Conservation (phyloP, 2,888 invertebrate species). For the Prenolepis imparis region DNA sequence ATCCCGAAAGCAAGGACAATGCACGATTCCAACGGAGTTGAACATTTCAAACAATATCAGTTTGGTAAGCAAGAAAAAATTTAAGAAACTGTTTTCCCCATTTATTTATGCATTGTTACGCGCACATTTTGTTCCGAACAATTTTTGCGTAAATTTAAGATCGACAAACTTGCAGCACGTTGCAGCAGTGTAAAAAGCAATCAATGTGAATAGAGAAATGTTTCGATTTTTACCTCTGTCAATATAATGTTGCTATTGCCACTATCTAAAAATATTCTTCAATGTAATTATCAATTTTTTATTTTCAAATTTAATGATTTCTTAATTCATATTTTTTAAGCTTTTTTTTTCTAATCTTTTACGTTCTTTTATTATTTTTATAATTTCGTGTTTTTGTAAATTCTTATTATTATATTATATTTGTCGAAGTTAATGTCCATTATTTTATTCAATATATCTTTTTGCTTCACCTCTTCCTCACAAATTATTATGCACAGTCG, state of each 20-base stretch:
- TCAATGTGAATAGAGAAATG: background rate
- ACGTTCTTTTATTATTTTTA: no score
- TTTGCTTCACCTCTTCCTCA: background rate
- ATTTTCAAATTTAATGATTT: background rate
- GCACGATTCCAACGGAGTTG: conserved; percentile 86
- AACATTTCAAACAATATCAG: conserved; percentile 93
- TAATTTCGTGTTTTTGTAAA: no score
- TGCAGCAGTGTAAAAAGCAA: conserved; percentile 9
- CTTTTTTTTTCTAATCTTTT: background rate
- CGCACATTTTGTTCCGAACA: background rate
- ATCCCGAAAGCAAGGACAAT: conserved; percentile 91
- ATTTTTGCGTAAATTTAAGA: background rate
- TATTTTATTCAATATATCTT: background rate
- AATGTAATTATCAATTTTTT: background rate
- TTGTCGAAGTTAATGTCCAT: background rate
- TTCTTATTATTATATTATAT: background rate
- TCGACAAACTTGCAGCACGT: background rate
- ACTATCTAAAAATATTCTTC: background rate
- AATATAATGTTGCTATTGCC: background rate
- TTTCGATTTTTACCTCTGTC: background rate
- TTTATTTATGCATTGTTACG: background rate
- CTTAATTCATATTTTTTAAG: background rate
- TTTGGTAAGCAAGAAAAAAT: conserved; percentile 85
- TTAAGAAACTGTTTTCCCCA: background rate
- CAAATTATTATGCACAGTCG: background rate